A percentile compares a stretch with the other conserved stretches of the same genome.
Evolutionary conservation across 2,888 invertebrate genomes (phyloP).

Genomic region (Coenonympha glycerion): DNA sequence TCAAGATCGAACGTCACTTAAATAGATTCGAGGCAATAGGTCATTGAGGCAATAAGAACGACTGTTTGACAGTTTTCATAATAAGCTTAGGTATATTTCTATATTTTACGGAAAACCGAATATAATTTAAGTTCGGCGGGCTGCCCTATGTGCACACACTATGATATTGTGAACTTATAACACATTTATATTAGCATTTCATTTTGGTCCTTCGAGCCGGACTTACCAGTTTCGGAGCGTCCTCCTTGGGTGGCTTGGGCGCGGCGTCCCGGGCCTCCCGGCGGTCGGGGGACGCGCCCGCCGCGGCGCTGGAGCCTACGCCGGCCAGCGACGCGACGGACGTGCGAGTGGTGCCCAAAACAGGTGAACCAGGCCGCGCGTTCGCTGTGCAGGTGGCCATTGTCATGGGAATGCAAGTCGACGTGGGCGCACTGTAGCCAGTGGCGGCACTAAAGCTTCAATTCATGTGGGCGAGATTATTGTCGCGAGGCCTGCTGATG

Average conservation of each 20-base stretch:
- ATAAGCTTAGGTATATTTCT: too few relatives aligned
- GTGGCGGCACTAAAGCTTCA: too few relatives aligned
- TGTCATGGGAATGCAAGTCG: slow-evolving; percentile 3
- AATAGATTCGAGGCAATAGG: too few relatives aligned
- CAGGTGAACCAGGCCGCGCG: slow-evolving; percentile 58
- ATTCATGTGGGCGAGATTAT: too few relatives aligned
- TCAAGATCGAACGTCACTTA: too few relatives aligned
- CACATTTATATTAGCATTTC: neutral
- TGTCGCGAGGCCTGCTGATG: too few relatives aligned
- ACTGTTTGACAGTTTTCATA: too few relatives aligned
- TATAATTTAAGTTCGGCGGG: neutral
- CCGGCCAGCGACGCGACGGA: slow-evolving; percentile 42
- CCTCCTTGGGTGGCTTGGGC: slow-evolving; percentile 17
- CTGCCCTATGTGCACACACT: neutral
- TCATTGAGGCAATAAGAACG: too few relatives aligned
- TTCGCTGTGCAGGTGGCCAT: slow-evolving; percentile 40
- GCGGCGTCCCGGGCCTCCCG: neutral
- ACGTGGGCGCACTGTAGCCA: too few relatives aligned
- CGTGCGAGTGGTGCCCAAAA: slow-evolving; percentile 35
- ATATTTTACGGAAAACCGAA: too few relatives aligned
- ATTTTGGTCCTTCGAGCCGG: slow-evolving; percentile 5
- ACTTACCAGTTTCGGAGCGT: slow-evolving; percentile 28
- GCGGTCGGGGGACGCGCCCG: neutral
- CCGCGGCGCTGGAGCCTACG: neutral
- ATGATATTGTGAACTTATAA: neutral